Conservation (phyloP, 2,113 vertebrate genomes). For the Triplophysa dalaica region DNA sequence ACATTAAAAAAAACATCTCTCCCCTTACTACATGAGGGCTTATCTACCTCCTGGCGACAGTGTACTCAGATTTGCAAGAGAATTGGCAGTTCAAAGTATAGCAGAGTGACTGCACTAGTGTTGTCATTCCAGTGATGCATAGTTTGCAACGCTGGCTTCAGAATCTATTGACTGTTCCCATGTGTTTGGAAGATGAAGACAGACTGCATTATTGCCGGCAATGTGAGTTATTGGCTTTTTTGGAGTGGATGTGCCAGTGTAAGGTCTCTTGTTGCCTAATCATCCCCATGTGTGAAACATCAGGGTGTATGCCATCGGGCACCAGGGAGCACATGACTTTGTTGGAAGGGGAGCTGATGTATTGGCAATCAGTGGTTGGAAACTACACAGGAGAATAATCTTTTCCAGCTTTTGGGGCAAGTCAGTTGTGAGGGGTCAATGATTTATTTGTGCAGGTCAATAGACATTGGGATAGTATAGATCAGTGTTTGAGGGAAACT, state of each 20-base stretch:
- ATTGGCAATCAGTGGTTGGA: slow-evolving; percentile 72
- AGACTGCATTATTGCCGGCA: slow-evolving; percentile 35
- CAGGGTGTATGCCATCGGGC: slow-evolving; percentile 63
- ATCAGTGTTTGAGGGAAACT: background rate
- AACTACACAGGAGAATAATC: slow-evolving; percentile 73
- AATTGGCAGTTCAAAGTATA: slow-evolving; percentile 6
- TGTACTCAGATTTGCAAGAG: background rate
- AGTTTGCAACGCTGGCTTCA: background rate
- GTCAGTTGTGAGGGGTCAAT: slow-evolving; percentile 55
- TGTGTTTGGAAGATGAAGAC: slow-evolving; percentile 42
- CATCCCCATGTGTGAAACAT: slow-evolving; percentile 73
- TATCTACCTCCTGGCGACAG: background rate
- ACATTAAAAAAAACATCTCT: background rate
- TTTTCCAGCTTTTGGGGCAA: slow-evolving; percentile 71
- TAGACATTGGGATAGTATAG: slow-evolving; percentile 56
- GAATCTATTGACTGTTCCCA: slow-evolving; percentile 41
- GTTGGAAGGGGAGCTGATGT: slow-evolving; percentile 75
- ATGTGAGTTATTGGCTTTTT: slow-evolving; percentile 51
- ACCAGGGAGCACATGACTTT: background rate
- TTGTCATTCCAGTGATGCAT: slow-evolving; percentile 34
- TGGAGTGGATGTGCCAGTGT: slow-evolving; percentile 48
- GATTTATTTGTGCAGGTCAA: slow-evolving; percentile 69
- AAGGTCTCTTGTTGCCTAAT: slow-evolving; percentile 64
- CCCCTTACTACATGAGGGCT: background rate
- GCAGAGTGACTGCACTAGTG: slow-evolving; percentile 48